Evolutionary conservation across 2,888 invertebrate genomes (phyloP), one percentile per base, ranked within the genome.

Genomic region (Yponomeuta plumbellus): DNA sequence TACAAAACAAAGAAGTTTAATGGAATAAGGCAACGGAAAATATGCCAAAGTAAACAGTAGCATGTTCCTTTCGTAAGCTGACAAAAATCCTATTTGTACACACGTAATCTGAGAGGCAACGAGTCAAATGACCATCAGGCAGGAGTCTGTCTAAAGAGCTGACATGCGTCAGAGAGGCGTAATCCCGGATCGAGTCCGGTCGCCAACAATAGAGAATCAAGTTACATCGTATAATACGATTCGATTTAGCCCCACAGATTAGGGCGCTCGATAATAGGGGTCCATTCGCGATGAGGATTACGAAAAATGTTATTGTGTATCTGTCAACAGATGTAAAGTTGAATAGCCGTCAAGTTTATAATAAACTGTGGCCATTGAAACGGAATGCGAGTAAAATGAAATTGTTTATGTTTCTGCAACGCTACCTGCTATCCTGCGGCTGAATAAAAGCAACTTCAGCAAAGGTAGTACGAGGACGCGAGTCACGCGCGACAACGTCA

Each of bases 91-190:
- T 52, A 52, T 52, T 52, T 52, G 44, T 52, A 52, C 44, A 52
- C 44, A 52, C 44, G 44, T 52, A 52, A 52, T 52, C 44, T 13
- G 44, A 52, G 44, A 52, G 17, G 44, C 70, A 72, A 70, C 70
- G 77, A 74, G 76, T 84, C 79, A 74, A 78, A 81, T 85, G 79
- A 78, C 81, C 80, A 77, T 74, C 79, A 73, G 22, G 21, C 79
- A 73, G 22, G 21, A 44, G 40, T 44, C 44, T 63, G 63, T 44
- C 63, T 63, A 13, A 63, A 62, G 17, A 34, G 22, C 63, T 63
- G 63, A 40, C 63, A 63, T 34, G 23, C 22, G 63, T 63, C 63
- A 63, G 20, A 63, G 20, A 52, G 22, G 13, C 40, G 63, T 63
- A 63, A 63, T 63, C 63, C 63, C 63, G 21, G 44, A 52, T 52